Evolutionary conservation across 1,140 invertebrate species (phyloP), one percentile per base, ranked within the genome.

Genomic region (Drosophila lacteicornis): DNA sequence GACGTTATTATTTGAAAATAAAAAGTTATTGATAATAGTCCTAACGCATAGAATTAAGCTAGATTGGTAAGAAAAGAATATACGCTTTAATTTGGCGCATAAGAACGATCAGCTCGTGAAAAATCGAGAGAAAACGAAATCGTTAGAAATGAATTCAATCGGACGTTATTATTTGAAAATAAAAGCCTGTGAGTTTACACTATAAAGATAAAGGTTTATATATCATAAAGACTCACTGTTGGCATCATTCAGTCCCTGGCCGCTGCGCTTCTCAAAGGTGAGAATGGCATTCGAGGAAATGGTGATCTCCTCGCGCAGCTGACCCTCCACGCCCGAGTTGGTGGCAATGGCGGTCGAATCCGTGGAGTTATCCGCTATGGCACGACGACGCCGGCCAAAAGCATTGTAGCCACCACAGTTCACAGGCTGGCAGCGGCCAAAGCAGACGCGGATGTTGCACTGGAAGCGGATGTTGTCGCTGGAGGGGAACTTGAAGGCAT

Each of bases 391-490:
- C 82, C 96, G 94, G 91, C 98, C 97, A 92, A 96, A 98, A 38
- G 97, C 97, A 93, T 98, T 97, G 78, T 96, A 96, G 77, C 97
- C 97, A 82, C 97, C 95, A 93, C 98, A 99, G 90, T 99, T 98
- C 0, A 98, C 97, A 68, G 98, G 98, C 95, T 98, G 98, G 93
- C 98, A 99, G 93, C 96, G 97, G 92, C 97, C 97, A 91, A 99
- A 99, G 94, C 98, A 99, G 5, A 99, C 97, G 49, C 98, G 94
- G 91, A 99, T 98, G 92, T 98, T 98, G 92, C 98, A 99, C 93
- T 98, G 97, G 96, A 99, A 99, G 93, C 97, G 94, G 80, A 99
- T 97, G 91, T 98, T 98, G 84, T 98, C 98, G 84, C 97, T 98
- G 69, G 96, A 97, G 0, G 98, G 98, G 95, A 99, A 99, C 92